Base-by-base conservation (phyloP, 2,888 invertebrate genomes). In the Conomelus anceps region DNA sequence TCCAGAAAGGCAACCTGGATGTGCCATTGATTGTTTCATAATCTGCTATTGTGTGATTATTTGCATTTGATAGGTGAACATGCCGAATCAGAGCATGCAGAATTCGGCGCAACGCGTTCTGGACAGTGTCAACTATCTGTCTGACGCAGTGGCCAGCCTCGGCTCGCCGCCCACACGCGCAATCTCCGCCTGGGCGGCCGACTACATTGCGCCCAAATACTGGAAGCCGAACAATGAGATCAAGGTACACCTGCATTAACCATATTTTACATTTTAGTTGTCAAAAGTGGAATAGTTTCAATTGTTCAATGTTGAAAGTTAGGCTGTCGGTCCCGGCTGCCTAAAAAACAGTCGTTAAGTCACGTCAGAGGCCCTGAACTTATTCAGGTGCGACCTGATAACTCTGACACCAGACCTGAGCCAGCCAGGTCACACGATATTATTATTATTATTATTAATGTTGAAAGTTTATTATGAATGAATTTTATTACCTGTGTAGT, bases 181-280 rank as follows among this genome's bases (percentile, higher is more conserved):
- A 1, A 92, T 97, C 0, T 94, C 95, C 0, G 95, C 95, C 90
- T 96, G 96, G 96, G 94, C 97, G n/a, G 95, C 97, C 0, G 97
- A 97, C 93, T 95, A 96, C 92, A 95, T 96, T 26, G 96, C 96
- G 20, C 97, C 97, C 0, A 94, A 95, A 63, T 97, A 97, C 93
- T 97, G 97, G 97, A 95, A 95, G 89, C 96, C 96, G 11, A 97
- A 97, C 93, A 94, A 95, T 91, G 95, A 96, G 92, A 97, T 97
- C 90, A 95, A 94, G 92, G 96, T 96, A 93, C 93, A 85, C 88
- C n/a, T 88, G 41, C n/a, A 26, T 34, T 22, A 22, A 88, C 20
- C 17, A 89, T 89, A 20, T 22, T 85, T 13, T 24, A 87, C 23
- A 11, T 87, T 88, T 87, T 13, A n/a, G n/a, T n/a, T n/a, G n/a